These are phyloP conservation scores for Drosophila albomicans DNA, from an alignment of 1,140 invertebrate species.

Conservation along the genomic window DNA sequence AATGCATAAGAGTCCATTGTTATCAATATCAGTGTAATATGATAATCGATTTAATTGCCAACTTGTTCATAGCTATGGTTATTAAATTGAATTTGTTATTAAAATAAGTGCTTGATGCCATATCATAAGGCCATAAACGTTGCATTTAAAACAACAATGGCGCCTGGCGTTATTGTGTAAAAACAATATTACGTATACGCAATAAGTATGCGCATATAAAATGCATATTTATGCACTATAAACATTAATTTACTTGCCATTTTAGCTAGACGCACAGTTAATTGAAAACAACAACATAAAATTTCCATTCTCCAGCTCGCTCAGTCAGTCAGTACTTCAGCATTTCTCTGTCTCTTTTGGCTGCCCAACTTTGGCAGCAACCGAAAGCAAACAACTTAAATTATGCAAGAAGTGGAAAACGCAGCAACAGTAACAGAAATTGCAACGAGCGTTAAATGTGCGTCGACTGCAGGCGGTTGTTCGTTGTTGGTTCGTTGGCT, in stretches of 20 bases:
- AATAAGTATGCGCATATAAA: constrained; percentile 48
- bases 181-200: constrained; percentile 14
- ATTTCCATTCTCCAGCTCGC: not conserved
- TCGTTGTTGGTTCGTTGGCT: too few species aligned
- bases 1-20: not conserved
- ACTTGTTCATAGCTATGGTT: not conserved
- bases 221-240: constrained; percentile 78
- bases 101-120: constrained; percentile 8
- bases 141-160: constrained; percentile 29
- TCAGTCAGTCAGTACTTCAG: not conserved
- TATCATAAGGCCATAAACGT: constrained; percentile 12
- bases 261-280: constrained; percentile 77
- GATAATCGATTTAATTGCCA: constrained; percentile 8
- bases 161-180: constrained; percentile 5
- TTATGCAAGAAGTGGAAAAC: constrained; percentile 72
- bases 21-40: constrained; percentile 7
- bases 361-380: constrained; percentile 16
- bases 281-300: constrained; percentile 74
- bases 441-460: constrained; percentile 60
- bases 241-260: constrained; percentile 79
- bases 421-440: constrained; percentile 63
- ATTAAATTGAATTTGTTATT: constrained; percentile 9
- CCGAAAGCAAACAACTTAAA: constrained; percentile 69
- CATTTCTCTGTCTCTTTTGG: not conserved
- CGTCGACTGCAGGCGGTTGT: not conserved